These are phyloP conservation scores for Morphnarchus princeps DNA, from an alignment of 2,113 vertebrate genomes.

Conservation along the genomic window DNA sequence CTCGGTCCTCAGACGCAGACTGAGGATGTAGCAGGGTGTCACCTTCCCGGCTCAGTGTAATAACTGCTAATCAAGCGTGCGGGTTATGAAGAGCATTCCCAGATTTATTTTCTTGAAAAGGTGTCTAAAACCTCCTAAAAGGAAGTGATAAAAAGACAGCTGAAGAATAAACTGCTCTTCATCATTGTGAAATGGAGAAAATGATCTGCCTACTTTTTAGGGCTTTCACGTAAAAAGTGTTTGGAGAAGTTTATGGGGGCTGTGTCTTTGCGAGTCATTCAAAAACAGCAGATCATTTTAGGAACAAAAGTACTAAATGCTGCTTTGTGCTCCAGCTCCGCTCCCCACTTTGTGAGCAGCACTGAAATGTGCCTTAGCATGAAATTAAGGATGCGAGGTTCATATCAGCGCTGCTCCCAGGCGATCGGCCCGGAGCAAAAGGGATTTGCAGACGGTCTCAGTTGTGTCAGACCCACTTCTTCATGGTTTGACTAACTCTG, in stretches of 20 bases:
- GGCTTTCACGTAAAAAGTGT: not conserved
- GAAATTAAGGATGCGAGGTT: not conserved
- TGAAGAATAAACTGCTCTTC: not conserved
- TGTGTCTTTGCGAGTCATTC: not conserved
- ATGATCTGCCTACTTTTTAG: not conserved
- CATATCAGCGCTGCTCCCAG: not conserved
- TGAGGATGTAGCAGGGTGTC: not conserved
- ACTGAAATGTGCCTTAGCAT: not conserved
- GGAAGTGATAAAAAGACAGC: not conserved
- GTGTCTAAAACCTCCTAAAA: not conserved
- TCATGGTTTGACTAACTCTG: not conserved
- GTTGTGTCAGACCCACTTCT: not conserved
- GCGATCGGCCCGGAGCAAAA: fast-evolving
- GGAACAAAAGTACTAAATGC: not conserved
- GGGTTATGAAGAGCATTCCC: not conserved
- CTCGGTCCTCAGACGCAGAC: not conserved
- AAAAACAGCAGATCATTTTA: not conserved
- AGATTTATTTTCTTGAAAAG: not conserved
- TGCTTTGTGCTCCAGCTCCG: not conserved
- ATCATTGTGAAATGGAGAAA: not conserved
- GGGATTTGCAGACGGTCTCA: not conserved
- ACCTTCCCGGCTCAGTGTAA: not conserved
- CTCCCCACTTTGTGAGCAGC: not conserved
- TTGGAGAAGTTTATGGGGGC: not conserved
- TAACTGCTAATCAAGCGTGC: not conserved